phyloP scores from a whole-genome alignment of 1,140 invertebrate species.

The Zophobas morio region DNA sequence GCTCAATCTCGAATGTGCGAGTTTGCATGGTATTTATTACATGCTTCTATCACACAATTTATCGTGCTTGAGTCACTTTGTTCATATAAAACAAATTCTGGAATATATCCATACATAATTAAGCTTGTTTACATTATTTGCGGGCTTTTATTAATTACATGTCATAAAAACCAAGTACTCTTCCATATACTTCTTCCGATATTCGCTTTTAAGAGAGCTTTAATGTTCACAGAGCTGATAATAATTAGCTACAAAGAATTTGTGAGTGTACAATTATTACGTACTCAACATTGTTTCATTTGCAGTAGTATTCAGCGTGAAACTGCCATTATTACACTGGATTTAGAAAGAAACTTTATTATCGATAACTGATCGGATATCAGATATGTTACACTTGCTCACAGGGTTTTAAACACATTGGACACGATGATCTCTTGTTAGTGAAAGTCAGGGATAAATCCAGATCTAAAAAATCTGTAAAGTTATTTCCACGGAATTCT shows the following conservation, averaged over 20 bases:
- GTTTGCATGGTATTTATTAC: constrained; percentile 5
- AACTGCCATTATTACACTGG: neutral
- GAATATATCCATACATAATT: neutral
- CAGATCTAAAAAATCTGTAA: constrained; percentile 10
- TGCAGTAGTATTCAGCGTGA: too few species aligned
- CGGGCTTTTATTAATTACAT: neutral
- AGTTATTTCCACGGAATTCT: neutral
- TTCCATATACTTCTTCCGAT: too few species aligned
- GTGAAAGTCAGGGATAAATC: constrained; percentile 24
- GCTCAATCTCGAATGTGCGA: constrained; percentile 1
- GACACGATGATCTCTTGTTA: constrained; percentile 21
- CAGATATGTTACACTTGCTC: neutral
- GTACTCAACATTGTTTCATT: too few species aligned
- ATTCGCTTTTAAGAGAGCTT: too few species aligned
- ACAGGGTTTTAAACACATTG: neutral
- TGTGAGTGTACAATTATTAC: too few species aligned
- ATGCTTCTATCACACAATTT: neutral
- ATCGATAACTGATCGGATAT: neutral
- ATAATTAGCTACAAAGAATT: too few species aligned
- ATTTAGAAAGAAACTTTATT: neutral
- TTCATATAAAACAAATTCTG: neutral
- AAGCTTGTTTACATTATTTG: neutral
- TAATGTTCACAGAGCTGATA: too few species aligned
- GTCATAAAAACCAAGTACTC: too few species aligned
- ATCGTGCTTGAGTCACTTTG: neutral